Conservation (phyloP, 2,113 vertebrate genomes). For the Clarias gariepinus region DNA sequence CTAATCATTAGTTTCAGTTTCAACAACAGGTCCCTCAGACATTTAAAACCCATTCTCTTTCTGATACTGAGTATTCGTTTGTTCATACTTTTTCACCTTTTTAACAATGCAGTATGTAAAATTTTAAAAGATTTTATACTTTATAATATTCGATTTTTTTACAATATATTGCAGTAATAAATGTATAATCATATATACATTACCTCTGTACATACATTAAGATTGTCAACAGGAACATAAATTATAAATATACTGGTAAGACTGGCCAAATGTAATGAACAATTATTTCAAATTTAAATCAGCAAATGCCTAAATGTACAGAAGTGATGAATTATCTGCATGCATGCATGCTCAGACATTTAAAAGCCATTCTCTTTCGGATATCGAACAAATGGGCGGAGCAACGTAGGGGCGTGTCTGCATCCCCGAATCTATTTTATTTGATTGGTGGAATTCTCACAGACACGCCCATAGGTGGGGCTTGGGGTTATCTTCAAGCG, state of each 20-base stretch:
- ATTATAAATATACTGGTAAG: neutral
- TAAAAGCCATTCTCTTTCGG: constrained; percentile 27
- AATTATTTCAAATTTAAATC: neutral
- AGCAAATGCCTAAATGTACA: neutral
- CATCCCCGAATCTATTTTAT: constrained; percentile 32
- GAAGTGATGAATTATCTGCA: neutral
- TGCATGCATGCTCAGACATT: neutral
- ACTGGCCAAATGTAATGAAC: neutral
- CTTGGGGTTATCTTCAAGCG: constrained; percentile 68
- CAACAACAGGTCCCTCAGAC: constrained; percentile 47
- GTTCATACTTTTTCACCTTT: neutral
- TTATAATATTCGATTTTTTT: neutral
- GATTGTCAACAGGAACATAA: no score
- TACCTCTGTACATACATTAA: no score
- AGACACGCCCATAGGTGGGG: constrained; percentile 66
- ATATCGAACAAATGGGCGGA: constrained; percentile 30
- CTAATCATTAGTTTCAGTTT: constrained; percentile 16
- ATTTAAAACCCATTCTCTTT: constrained; percentile 33
- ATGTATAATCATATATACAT: no score
- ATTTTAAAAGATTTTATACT: neutral
- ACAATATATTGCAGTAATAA: no score
- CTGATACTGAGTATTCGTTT: neutral
- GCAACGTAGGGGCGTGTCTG: constrained; percentile 35
- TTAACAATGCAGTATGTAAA: neutral
- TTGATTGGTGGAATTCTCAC: constrained; percentile 59